Percentiles rank a stretch among this genome's conserved stretches.
Conservation (phyloP, 2,113 vertebrate genomes). For the Dascyllus trimaculatus region DNA sequence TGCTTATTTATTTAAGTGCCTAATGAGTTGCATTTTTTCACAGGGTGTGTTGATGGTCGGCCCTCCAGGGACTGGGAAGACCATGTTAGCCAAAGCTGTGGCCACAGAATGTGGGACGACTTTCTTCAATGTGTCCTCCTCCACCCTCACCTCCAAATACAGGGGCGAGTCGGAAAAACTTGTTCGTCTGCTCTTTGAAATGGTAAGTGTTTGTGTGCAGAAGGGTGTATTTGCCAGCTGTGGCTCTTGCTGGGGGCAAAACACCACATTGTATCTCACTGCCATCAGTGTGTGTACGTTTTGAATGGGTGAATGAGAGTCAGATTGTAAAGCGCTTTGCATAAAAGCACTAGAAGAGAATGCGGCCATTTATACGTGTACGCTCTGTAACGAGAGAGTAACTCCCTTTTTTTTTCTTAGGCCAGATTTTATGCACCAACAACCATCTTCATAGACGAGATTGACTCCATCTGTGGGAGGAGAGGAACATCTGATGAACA, state of each 20-base stretch:
- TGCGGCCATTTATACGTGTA: neutral
- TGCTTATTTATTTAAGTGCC: neutral
- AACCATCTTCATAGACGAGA: slow-evolving; percentile 99
- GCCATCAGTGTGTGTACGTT: too few relatives aligned
- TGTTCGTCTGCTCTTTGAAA: slow-evolving; percentile 98
- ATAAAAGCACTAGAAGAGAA: neutral
- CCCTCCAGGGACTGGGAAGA: slow-evolving; percentile 97
- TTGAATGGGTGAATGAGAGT: too few relatives aligned
- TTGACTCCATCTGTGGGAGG: slow-evolving; percentile 97
- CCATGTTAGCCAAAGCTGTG: slow-evolving; percentile 97
- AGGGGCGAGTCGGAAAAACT: slow-evolving; percentile 98
- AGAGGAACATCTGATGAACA: slow-evolving; percentile 97
- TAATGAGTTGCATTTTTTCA: slow-evolving; percentile 16
- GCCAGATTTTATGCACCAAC: slow-evolving; percentile 97
- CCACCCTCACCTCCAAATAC: slow-evolving; percentile 97
- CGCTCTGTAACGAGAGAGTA: neutral
- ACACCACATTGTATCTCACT: too few relatives aligned
- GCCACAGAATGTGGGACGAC: slow-evolving; percentile 98
- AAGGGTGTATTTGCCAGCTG: neutral
- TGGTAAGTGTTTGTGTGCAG: slow-evolving; percentile 84
- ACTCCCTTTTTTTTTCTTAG: slow-evolving; percentile 75
- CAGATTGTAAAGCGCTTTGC: neutral
- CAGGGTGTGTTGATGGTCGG: slow-evolving; percentile 99
- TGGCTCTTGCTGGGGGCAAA: neutral
- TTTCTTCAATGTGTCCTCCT: slow-evolving; percentile 98